phyloP scores from a whole-genome alignment of 1,140 invertebrate species.

The Armadillidium nasatum region DNA sequence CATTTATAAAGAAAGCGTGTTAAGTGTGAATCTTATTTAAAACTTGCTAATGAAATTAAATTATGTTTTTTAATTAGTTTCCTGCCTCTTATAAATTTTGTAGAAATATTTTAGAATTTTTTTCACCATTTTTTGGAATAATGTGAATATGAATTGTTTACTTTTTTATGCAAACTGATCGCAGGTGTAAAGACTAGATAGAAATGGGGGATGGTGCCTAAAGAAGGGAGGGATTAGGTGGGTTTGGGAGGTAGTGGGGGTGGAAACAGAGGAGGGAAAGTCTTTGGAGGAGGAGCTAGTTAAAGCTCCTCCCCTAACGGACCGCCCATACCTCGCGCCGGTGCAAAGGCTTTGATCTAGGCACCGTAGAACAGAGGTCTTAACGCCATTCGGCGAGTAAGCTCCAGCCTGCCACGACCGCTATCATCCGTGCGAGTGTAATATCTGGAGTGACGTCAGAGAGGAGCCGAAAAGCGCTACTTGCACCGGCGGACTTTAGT shows the following conservation, averaged over 20 bases:
- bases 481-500: conserved; percentile 43
- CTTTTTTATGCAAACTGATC: conserved; percentile 13
- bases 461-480: conserved; percentile 37
- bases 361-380: conserved; percentile 4
- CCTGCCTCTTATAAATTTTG: not conserved
- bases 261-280: conserved; percentile 14
- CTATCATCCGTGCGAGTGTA: conserved; percentile 34
- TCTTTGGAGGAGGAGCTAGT: conserved; percentile 8
- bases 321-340: conserved; percentile 31
- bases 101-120: not conserved
- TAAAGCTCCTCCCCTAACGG: conserved; percentile 34
- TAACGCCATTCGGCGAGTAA: conserved; percentile 37
- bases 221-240: conserved; percentile 15
- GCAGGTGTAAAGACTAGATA: conserved; percentile 16
- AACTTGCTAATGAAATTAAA: conserved; percentile 2
- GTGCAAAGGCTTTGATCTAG: conserved; percentile 31
- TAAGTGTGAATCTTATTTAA: conserved; percentile 9
- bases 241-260: conserved; percentile 16
- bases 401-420: conserved; percentile 37
- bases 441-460: conserved; percentile 39
- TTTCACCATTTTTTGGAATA: conserved; percentile 1
- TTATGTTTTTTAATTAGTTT: conserved; percentile 7
- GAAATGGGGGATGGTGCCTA: not conserved
- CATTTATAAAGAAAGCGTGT: not conserved
- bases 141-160: not conserved